Conservation (phyloP, 2,888 invertebrate species). For the Tryphoninae sp. region DNA sequence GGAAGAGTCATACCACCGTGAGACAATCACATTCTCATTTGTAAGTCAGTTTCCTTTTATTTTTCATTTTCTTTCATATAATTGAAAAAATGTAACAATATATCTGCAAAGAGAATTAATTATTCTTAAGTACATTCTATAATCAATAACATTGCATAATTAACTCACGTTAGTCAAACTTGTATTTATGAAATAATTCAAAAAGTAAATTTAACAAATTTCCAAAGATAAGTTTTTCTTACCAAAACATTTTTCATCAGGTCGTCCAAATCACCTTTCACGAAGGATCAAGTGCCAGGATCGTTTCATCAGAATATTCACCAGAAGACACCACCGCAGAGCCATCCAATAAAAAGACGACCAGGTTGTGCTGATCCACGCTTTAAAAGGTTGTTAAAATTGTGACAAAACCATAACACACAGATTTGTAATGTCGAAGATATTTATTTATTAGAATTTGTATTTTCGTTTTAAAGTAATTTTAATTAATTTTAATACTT, state of each 20-base stretch:
- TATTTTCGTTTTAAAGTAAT: background rate
- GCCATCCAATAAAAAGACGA: constrained; percentile 65
- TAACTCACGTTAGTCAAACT: too few relatives aligned
- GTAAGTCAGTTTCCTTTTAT: constrained; percentile 64
- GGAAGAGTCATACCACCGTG: constrained; percentile 71
- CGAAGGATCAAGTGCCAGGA: constrained; percentile 49
- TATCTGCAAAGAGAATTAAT: background rate
- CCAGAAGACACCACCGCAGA: constrained; percentile 55
- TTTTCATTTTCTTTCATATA: background rate
- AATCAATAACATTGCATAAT: too few relatives aligned
- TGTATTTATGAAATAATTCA: too few relatives aligned
- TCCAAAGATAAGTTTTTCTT: too few relatives aligned
- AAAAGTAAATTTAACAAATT: too few relatives aligned
- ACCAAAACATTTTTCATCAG: constrained; percentile 18
- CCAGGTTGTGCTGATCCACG: constrained; percentile 76
- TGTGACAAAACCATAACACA: background rate
- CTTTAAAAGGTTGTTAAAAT: constrained; percentile 73
- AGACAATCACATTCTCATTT: constrained; percentile 69
- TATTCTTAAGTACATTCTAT: too few relatives aligned
- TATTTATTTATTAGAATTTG: too few relatives aligned
- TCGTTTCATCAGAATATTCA: constrained; percentile 35
- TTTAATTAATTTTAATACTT: background rate
- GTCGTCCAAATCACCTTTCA: constrained; percentile 13
- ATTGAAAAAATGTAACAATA: background rate
- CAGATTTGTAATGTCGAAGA: background rate